phyloP scores from a whole-genome alignment of 2,797 vertebrate genomes.

The Florisuga fusca region DNA sequence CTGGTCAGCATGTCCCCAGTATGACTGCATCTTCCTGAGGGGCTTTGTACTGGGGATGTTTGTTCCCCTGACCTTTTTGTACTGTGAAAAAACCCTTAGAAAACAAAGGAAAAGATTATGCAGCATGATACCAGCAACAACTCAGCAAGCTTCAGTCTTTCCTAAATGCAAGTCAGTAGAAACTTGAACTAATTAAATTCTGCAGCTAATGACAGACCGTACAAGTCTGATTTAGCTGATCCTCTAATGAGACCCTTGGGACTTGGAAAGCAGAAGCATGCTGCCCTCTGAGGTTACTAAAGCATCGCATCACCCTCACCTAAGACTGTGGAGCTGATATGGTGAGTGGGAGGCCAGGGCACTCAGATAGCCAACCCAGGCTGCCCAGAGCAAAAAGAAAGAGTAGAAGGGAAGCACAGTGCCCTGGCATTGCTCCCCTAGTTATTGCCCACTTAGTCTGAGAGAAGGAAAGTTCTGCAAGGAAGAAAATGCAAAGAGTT shows the following conservation, averaged over 20 bases:
- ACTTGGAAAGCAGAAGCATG: neutral
- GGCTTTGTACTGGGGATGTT: neutral
- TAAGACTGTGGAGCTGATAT: neutral
- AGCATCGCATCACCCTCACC: neutral
- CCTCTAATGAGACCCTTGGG: slow-evolving; percentile 59
- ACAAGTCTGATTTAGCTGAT: slow-evolving; percentile 50
- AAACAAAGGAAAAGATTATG: neutral
- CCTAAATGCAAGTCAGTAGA: slow-evolving; percentile 40
- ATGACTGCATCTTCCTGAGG: neutral
- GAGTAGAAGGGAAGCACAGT: neutral
- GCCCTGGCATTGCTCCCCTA: neutral
- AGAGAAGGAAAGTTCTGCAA: neutral
- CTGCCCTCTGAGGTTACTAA: slow-evolving; percentile 5
- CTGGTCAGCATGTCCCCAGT: neutral
- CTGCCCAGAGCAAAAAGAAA: neutral
- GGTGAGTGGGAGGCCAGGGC: neutral
- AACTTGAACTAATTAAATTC: slow-evolving; percentile 46
- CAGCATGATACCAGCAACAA: slow-evolving; percentile 20
- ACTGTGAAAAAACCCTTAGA: neutral
- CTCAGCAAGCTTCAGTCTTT: slow-evolving; percentile 44
- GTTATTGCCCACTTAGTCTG: neutral
- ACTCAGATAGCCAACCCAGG: neutral
- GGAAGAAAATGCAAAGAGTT: neutral
- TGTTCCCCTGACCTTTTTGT: slow-evolving; percentile 13
- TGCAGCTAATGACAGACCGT: neutral